These are phyloP conservation scores for Halcyon malimbica DNA, from an alignment of 2,113 vertebrate species.

Conservation along the genomic window DNA sequence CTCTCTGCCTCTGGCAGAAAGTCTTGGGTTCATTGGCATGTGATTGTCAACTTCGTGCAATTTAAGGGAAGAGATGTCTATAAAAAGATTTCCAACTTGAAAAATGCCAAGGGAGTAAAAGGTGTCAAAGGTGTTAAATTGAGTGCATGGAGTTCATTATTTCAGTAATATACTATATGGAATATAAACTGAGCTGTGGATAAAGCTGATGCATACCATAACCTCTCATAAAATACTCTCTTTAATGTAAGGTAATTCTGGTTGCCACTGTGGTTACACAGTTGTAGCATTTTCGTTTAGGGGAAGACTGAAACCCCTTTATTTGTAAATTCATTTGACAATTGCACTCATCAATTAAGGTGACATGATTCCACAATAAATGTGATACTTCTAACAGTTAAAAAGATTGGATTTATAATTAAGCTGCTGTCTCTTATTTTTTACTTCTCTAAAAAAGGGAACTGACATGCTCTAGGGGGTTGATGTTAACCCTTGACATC, in stretches of 20 bases:
- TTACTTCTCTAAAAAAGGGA: background rate
- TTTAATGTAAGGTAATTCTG: background rate
- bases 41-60: background rate
- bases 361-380: background rate
- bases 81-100: background rate
- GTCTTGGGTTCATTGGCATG: background rate
- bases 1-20: background rate
- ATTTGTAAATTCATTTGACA: background rate
- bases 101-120: conserved; percentile 9
- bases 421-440: background rate
- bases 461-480: background rate
- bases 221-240: background rate
- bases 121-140: background rate
- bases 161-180: background rate
- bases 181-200: background rate
- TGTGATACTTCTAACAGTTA: background rate
- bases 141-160: background rate
- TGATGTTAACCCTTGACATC: background rate
- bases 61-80: background rate
- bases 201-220: background rate
- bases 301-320: background rate
- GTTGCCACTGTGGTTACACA: background rate
- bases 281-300: background rate
- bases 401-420: background rate
- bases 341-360: background rate